Evolutionary conservation across 92 coral and sea anemone genomes (phyloP).

Genomic region (Zoanthus gigantus): DNA sequence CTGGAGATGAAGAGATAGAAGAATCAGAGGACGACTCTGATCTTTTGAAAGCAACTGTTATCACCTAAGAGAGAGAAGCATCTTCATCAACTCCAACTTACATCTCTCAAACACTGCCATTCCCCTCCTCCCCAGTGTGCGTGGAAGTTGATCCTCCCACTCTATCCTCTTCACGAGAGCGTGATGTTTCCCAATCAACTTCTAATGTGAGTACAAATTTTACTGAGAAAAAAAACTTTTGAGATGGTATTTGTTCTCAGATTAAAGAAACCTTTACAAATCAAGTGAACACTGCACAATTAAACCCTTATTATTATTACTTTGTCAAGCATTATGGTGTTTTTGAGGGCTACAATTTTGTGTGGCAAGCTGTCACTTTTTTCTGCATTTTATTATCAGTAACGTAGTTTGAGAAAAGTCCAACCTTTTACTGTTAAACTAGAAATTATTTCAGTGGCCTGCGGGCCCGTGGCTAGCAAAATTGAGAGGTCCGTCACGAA

Average conservation of each 20-base stretch:
- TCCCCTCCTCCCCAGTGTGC: not conserved
- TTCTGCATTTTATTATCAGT: not conserved
- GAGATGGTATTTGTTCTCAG: too few relatives aligned
- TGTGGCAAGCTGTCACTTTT: too few relatives aligned
- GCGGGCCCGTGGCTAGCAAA: not conserved
- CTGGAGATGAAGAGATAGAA: not conserved
- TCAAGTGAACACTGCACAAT: too few relatives aligned
- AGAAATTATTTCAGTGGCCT: too few relatives aligned
- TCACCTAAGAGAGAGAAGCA: conserved; percentile 30
- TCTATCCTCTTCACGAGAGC: not conserved
- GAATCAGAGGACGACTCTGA: conserved; percentile 23
- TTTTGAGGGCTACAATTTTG: too few relatives aligned
- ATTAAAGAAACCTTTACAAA: too few relatives aligned
- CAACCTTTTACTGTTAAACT: too few relatives aligned
- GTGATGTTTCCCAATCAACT: not conserved
- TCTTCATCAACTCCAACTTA: not conserved
- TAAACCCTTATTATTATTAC: too few relatives aligned
- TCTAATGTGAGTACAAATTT: conserved; percentile 21
- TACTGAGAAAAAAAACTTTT: too few relatives aligned
- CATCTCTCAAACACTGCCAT: conserved; percentile 16
- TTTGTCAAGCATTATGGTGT: too few relatives aligned
- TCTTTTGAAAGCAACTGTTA: not conserved
- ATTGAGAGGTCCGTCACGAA: not conserved
- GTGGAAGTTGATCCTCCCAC: not conserved
- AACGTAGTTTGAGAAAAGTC: too few relatives aligned